phyloP scores from a whole-genome alignment of 2,888 invertebrate genomes.

The Elegia similella region DNA sequence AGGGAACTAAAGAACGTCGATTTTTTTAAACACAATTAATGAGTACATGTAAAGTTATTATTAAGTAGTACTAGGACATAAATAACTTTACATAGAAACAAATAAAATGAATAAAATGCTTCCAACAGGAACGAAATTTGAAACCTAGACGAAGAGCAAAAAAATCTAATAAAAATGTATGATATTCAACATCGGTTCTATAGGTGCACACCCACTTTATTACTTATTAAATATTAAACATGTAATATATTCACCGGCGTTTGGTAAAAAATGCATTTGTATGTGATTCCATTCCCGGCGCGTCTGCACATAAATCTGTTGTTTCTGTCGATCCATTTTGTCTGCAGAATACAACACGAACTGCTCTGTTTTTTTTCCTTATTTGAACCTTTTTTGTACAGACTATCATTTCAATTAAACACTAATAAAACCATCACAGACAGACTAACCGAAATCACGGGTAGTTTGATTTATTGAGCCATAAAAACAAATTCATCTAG shows the following conservation, averaged over 20 bases:
- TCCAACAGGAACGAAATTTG: neutral
- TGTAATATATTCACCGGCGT: constrained; percentile 59
- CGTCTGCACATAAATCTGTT: constrained; percentile 58
- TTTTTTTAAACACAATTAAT: neutral
- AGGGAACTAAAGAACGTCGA: too few relatives aligned
- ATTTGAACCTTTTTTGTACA: neutral
- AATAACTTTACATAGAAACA: too few relatives aligned
- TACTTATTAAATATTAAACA: constrained; percentile 56
- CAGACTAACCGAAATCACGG: neutral
- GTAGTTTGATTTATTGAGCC: constrained; percentile 9
- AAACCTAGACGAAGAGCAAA: neutral
- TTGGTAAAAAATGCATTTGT: constrained; percentile 63
- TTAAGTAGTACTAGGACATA: neutral
- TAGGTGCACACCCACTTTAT: constrained; percentile 68
- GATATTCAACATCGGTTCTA: constrained; percentile 58
- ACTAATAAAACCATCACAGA: neutral
- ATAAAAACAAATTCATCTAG: constrained; percentile 6
- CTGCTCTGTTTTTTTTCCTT: neutral
- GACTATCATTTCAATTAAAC: neutral
- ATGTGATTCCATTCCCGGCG: constrained; percentile 62
- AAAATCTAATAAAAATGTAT: constrained; percentile 38
- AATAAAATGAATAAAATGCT: neutral
- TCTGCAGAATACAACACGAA: neutral
- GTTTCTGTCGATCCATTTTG: constrained; percentile 18
- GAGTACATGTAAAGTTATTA: neutral